Evolutionary conservation across 2,113 vertebrate genomes (phyloP).

Genomic region (Trematocara marginatum): DNA sequence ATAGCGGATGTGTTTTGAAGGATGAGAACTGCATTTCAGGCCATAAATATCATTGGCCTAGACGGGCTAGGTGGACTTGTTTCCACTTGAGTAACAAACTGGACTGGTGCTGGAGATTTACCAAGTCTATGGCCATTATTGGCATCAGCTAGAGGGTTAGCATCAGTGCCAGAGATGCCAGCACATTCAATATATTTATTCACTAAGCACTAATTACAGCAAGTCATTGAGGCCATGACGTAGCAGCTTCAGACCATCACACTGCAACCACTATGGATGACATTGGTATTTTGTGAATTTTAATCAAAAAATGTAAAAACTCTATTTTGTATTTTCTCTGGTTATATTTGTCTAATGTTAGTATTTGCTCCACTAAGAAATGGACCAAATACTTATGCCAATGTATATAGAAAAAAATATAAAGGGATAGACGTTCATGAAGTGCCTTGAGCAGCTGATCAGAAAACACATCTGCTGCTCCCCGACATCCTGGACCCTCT

Average conservation of each 20-base stretch:
- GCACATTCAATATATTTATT: not conserved
- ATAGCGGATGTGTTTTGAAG: not conserved
- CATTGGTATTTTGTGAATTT: too few relatives aligned
- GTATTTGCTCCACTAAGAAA: not conserved
- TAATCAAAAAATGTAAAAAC: too few relatives aligned
- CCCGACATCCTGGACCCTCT: not conserved
- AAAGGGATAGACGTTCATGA: not conserved
- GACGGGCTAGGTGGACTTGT: not conserved
- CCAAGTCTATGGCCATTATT: too few relatives aligned
- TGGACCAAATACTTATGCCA: not conserved
- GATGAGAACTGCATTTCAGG: not conserved
- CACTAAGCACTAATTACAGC: not conserved
- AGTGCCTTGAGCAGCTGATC: not conserved
- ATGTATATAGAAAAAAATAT: not conserved
- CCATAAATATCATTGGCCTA: not conserved
- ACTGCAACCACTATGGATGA: too few relatives aligned
- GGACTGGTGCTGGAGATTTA: not conserved
- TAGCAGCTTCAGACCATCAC: too few relatives aligned
- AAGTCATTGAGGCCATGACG: too few relatives aligned
- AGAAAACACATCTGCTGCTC: not conserved
- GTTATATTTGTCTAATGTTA: not conserved
- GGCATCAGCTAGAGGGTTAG: not conserved
- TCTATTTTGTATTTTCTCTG: too few relatives aligned
- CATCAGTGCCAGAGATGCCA: not conserved
- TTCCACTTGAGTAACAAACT: not conserved